These are phyloP conservation scores for Apis laboriosa DNA, from an alignment of 1,140 invertebrate species.

Conservation along the genomic window DNA sequence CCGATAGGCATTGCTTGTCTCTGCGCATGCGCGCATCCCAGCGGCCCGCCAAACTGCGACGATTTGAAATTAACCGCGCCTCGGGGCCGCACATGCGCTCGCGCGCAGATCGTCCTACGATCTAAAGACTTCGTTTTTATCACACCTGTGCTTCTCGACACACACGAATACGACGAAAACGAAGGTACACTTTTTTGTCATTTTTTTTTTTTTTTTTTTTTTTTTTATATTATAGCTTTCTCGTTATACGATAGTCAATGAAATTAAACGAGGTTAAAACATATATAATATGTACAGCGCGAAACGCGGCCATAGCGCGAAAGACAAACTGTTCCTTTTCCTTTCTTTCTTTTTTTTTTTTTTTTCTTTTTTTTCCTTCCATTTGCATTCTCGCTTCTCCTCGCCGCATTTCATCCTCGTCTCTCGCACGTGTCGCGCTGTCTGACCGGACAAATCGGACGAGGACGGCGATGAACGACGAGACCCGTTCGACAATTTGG, in stretches of 20 bases:
- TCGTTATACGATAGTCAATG: slow-evolving; percentile 38
- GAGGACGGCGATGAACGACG: not conserved
- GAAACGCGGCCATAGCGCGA: slow-evolving; percentile 26
- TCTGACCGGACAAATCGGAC: not conserved
- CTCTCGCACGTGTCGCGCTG: no score
- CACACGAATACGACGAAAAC: slow-evolving; percentile 48
- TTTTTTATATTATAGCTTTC: slow-evolving; percentile 43
- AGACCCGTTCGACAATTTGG: not conserved
- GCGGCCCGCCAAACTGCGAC: no score
- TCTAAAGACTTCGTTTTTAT: slow-evolving; percentile 42
- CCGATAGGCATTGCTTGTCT: slow-evolving; percentile 57
- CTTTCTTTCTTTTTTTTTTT: not conserved
- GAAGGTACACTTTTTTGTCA: slow-evolving; percentile 50
- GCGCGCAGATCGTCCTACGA: slow-evolving; percentile 52
- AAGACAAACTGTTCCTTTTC: slow-evolving; percentile 7
- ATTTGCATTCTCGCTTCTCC: not conserved
- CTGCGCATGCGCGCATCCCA: slow-evolving; percentile 26
- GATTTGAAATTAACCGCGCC: not conserved
- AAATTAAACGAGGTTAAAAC: slow-evolving; percentile 61
- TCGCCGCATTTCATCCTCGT: not conserved
- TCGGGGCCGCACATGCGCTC: not conserved
- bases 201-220: slow-evolving; percentile 10
- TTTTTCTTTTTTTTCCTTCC: not conserved
- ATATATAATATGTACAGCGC: slow-evolving; percentile 32
- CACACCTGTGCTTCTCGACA: slow-evolving; percentile 35